Percentiles rank a stretch among this genome's conserved stretches.
Conservation (phyloP, 2,888 invertebrate genomes). For the Harpagoxenus sublaevis region DNA sequence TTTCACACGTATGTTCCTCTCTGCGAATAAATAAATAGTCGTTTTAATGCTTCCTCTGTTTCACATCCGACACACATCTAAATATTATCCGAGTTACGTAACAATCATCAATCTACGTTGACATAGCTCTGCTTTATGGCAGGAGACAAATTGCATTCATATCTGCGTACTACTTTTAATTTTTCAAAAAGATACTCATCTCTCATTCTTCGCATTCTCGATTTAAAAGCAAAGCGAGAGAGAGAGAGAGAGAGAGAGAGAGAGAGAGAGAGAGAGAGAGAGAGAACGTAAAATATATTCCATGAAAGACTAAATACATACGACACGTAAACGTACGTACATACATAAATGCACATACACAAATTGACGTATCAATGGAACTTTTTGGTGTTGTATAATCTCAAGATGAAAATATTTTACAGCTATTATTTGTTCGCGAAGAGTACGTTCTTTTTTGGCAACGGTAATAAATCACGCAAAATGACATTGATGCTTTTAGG, state of each 20-base stretch:
- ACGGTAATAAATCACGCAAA: not conserved
- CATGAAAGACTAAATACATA: not conserved
- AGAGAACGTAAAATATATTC: not conserved
- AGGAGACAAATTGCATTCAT: slow-evolving; percentile 17
- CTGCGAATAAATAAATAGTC: not conserved
- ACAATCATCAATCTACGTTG: not conserved
- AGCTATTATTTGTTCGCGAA: not conserved
- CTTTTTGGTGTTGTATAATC: not conserved
- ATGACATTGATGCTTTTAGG: not conserved
- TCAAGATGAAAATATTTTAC: not conserved
- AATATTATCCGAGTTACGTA: slow-evolving; percentile 23
- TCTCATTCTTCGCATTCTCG: not conserved
- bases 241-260: not conserved
- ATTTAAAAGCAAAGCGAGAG: not conserved
- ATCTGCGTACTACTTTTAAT: not conserved
- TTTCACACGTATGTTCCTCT: not conserved
- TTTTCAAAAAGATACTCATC: not conserved
- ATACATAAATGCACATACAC: too few relatives aligned
- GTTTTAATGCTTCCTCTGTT: not conserved
- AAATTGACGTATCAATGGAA: not conserved
- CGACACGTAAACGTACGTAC: too few relatives aligned
- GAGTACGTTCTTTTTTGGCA: not conserved
- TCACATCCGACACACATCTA: not conserved
- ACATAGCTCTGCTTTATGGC: not conserved
- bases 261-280: too few relatives aligned